A percentile compares a stretch with the other conserved stretches of the same genome.
These are phyloP conservation scores for Galagoides demidoff DNA, from an alignment of 2,797 vertebrate genomes.

Conservation along the genomic window DNA sequence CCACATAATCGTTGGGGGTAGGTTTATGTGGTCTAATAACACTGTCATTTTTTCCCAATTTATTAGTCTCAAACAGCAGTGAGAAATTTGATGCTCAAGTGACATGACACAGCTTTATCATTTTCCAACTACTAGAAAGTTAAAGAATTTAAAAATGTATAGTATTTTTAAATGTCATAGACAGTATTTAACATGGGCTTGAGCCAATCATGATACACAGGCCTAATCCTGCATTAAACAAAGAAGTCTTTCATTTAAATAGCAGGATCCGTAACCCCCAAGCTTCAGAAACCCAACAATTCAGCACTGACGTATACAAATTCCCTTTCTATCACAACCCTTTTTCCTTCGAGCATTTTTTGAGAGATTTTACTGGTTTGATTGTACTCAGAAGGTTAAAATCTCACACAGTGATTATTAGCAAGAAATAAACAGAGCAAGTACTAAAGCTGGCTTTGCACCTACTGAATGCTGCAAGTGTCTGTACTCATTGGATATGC, in stretches of 20 bases:
- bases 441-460: constrained; percentile 97
- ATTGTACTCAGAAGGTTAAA: constrained; percentile 77
- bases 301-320: constrained; percentile 50
- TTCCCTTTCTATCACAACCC: background rate
- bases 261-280: constrained; percentile 35
- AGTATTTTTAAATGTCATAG: constrained; percentile 39
- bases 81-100: constrained; percentile 67
- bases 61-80: constrained; percentile 47
- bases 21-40: constrained; percentile 51
- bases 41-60: constrained; percentile 57
- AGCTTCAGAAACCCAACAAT: constrained; percentile 18
- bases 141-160: constrained; percentile 74
- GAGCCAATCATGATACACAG: constrained; percentile 50
- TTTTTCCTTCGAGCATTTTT: constrained; percentile 50
- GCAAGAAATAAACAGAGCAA: constrained; percentile 92
- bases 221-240: constrained; percentile 43
- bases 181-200: constrained; percentile 61
- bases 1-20: background rate
- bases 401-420: constrained; percentile 82
- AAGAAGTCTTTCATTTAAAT: constrained; percentile 68
- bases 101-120: constrained; percentile 55
- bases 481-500: constrained; percentile 99
- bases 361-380: constrained; percentile 44
- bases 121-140: constrained; percentile 56
- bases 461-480: constrained; percentile 99